Evolutionary conservation across 2,888 invertebrate species (phyloP), one percentile per base, ranked within the genome.

Genomic region (Didymodactylos carnosus): DNA sequence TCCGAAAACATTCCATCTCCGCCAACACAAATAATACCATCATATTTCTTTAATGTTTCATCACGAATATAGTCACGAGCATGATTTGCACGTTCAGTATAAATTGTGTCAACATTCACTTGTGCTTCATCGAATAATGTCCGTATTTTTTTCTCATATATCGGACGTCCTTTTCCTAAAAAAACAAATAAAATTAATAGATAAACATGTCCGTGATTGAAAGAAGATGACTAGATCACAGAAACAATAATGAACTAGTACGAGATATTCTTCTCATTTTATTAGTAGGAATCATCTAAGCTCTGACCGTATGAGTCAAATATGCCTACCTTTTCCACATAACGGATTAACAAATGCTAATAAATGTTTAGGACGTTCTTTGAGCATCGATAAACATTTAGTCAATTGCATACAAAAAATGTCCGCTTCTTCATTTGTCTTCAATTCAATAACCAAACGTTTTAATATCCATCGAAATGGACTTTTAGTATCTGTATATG

Each of bases 81-180:
- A 40, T 75, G 73, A 73, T 75, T 53, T 19, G 71, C 53, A 13
- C 74, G 75, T 29, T 75, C 51, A 5, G 75, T 75, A 35, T 62
- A 62, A 1, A 62, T 62, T 62, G 62, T 35, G 19, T 62, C 29
- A 29, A 62, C 62, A 62, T 8, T 8, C 35, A 62, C 19, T n/a
- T 62, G 29, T 62, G 62, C 62, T 62, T 62, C 8, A 35, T 62
- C 19, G 35, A 62, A 62, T 19, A 62, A 35, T 3, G 62, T 29
- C 19, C 29, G n/a, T 11, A 62, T 19, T 62, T 16, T 62, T 19
- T 62, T 62, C 8, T 35, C 19, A 35, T 35, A 62, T 5, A 62
- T 35, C 19, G 19, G 3, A 16, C 19, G 62, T 29, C 29, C 62
- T n/a, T 11, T 16, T 35, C 62, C 62, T 62, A n/a, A 35, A 35